Evolutionary conservation across 2,888 invertebrate genomes (phyloP).

Genomic region (Linyphia triangularis): DNA sequence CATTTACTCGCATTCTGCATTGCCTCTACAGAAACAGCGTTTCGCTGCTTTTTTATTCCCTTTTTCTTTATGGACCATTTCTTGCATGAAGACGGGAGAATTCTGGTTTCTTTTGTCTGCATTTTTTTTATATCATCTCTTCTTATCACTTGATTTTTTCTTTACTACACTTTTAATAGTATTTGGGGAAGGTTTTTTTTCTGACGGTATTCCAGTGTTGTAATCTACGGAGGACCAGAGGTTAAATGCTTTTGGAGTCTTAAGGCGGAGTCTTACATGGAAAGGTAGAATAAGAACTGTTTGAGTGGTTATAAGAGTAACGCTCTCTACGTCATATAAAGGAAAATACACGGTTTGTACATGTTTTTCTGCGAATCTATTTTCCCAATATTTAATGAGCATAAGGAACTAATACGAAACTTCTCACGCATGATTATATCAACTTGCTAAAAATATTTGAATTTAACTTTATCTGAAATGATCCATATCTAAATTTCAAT

Average conservation of each 20-base stretch:
- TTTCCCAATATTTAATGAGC: too few species aligned
- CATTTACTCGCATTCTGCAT: conserved; percentile 68
- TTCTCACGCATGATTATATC: too few species aligned
- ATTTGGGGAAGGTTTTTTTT: conserved; percentile 55
- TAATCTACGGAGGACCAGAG: conserved; percentile 60
- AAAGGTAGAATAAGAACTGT: not conserved
- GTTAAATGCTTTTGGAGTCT: conserved; percentile 65
- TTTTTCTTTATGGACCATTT: not conserved
- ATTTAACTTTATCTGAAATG: too few species aligned
- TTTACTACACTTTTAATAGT: conserved; percentile 52
- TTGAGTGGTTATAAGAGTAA: not conserved
- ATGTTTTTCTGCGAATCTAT: not conserved
- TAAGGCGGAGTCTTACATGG: conserved; percentile 3
- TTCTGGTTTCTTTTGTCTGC: conserved; percentile 59
- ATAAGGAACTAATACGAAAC: too few species aligned
- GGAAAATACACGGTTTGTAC: not conserved
- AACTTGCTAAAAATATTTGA: too few species aligned
- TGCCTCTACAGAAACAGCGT: conserved; percentile 36
- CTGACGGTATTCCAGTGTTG: conserved; percentile 34
- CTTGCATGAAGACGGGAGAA: conserved; percentile 43
- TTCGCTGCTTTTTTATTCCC: conserved; percentile 29
- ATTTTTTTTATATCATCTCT: conserved; percentile 31
- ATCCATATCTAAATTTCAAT: too few species aligned
- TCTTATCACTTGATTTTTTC: conserved; percentile 24
- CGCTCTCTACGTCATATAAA: not conserved